Conservation (phyloP, 2,797 vertebrate genomes). For the Carcharodon carcharias region DNA sequence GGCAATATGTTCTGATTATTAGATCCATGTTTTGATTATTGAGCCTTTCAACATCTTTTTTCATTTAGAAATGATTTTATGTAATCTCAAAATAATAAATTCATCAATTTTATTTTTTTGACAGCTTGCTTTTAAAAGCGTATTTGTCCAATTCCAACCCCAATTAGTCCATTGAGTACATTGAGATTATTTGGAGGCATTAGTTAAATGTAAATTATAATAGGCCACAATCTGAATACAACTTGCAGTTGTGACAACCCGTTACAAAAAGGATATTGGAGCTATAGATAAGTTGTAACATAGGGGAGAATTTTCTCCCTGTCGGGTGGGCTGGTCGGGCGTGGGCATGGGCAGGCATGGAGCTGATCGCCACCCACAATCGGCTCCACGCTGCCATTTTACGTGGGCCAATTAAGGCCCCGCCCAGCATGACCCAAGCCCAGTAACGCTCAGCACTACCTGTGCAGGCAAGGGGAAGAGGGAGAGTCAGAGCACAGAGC, state of each 20-base stretch:
- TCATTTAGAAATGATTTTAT: not conserved
- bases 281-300: not conserved
- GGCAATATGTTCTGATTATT: not conserved
- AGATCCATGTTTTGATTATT: not conserved
- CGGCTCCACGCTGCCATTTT: too few relatives aligned
- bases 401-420: too few relatives aligned
- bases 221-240: not conserved
- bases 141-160: not conserved
- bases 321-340: too few relatives aligned
- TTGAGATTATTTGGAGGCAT: not conserved
- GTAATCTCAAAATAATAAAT: not conserved
- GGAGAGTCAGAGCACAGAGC: too few relatives aligned
- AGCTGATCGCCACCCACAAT: too few relatives aligned
- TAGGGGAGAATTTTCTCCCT: too few relatives aligned
- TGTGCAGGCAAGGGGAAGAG: too few relatives aligned
- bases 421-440: too few relatives aligned
- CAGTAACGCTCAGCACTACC: too few relatives aligned
- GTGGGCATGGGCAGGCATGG: too few relatives aligned
- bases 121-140: not conserved
- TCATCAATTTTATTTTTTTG: not conserved
- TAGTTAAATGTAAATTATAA: not conserved
- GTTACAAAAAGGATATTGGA: not conserved
- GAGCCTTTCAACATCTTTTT: not conserved
- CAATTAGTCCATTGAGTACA: not conserved
- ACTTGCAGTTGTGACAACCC: not conserved